Evolutionary conservation across 2,113 vertebrate species (phyloP).

Genomic region (Raja brachyura): DNA sequence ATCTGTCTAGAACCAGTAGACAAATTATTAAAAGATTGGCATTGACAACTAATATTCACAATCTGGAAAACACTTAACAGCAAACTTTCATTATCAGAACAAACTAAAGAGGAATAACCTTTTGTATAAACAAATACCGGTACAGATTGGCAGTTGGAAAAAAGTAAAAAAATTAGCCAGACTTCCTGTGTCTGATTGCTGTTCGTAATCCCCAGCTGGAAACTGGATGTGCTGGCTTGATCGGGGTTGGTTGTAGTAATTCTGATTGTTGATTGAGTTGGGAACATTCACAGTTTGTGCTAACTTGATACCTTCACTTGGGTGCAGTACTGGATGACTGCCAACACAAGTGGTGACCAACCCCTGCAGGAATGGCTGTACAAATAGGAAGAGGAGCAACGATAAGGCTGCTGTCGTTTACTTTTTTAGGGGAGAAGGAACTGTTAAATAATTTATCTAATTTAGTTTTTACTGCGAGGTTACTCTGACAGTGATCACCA

Average conservation of each 20-base stretch:
- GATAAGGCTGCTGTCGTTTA: background rate
- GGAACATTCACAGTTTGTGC: background rate
- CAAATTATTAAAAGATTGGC: background rate
- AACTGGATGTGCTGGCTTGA: background rate
- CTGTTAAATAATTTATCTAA: background rate
- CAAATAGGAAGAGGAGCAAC: background rate
- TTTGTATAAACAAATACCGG: background rate
- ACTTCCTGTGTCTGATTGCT: conserved; percentile 21
- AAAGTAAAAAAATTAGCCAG: background rate
- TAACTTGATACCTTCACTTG: background rate
- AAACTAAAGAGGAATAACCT: background rate
- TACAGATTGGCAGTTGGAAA: background rate
- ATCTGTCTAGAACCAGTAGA: background rate
- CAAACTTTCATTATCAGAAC: background rate
- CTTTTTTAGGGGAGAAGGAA: too few species aligned
- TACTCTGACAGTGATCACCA: background rate
- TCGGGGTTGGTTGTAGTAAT: background rate
- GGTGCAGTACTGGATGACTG: background rate
- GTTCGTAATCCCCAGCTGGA: background rate
- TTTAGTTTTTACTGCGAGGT: background rate
- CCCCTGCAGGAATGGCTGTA: background rate
- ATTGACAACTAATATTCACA: background rate
- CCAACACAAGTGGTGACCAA: background rate
- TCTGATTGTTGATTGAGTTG: background rate
- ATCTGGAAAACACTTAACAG: conserved; percentile 8